Conservation (phyloP, 2,888 invertebrate species). For the Euproctis similis region DNA sequence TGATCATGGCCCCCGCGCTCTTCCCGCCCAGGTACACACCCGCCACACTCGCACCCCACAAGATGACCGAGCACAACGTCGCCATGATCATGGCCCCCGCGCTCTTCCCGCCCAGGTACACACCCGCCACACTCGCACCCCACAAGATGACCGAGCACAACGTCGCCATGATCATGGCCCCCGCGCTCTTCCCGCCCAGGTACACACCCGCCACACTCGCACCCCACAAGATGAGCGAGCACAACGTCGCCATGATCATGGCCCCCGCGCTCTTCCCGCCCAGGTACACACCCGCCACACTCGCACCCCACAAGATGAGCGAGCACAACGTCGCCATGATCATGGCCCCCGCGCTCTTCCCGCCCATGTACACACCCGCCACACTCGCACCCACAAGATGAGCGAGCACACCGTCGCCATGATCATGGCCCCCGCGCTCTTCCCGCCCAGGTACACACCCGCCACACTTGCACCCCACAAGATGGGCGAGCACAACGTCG, state of each 20-base stretch:
- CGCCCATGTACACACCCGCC: too few relatives aligned
- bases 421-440: conserved; percentile 83
- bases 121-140: conserved; percentile 80
- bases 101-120: conserved; percentile 84
- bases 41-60: too few relatives aligned
- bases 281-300: conserved; percentile 81
- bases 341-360: too few relatives aligned
- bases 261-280: conserved; percentile 87
- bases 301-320: conserved; percentile 88
- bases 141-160: conserved; percentile 94
- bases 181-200: too few relatives aligned
- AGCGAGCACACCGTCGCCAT: conserved; percentile 89
- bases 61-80: conserved; percentile 89
- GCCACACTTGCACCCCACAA: conserved; percentile 81
- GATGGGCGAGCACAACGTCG: conserved; percentile 94
- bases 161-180: conserved; percentile 95
- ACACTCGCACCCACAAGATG: too few relatives aligned
- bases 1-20: conserved; percentile 97
- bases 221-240: too few relatives aligned
- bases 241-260: conserved; percentile 88
- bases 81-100: conserved; percentile 87
- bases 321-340: conserved; percentile 95
- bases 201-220: too few relatives aligned
- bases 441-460: conserved; percentile 86
- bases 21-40: too few relatives aligned